Percentiles rank a stretch among this genome's conserved stretches.
phyloP scores from a whole-genome alignment of 2,888 invertebrate species.

The Sinotaia quadrata region DNA sequence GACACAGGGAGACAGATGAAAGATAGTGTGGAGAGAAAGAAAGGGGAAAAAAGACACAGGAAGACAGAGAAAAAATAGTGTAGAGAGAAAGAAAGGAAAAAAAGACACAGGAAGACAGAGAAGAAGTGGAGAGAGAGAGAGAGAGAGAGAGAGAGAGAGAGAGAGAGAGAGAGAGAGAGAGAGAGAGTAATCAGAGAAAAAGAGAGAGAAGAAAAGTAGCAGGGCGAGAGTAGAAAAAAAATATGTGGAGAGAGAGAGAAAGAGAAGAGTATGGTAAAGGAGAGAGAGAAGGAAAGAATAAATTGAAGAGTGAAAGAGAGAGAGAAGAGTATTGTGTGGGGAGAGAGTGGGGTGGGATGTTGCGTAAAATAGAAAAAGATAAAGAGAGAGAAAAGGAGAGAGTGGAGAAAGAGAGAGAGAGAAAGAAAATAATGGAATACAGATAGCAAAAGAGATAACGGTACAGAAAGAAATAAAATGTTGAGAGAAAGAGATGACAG shows the following conservation, averaged over 20 bases:
- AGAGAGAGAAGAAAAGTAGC: not conserved
- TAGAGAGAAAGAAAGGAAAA: not conserved
- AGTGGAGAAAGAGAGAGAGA: not conserved
- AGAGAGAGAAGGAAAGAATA: not conserved
- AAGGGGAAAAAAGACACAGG: not conserved
- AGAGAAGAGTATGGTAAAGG: slow-evolving; percentile 4
- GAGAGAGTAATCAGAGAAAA: slow-evolving; percentile 1
- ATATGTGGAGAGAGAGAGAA: slow-evolving; percentile 16
- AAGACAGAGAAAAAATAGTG: not conserved
- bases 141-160: slow-evolving; percentile 4
- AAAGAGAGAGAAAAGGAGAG: not conserved
- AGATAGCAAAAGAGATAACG: not conserved
- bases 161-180: slow-evolving; percentile 14
- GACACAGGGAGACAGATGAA: not conserved
- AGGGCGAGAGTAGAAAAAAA: not conserved
- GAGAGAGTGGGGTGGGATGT: not conserved
- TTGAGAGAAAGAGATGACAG: too few species aligned
- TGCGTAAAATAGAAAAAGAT: not conserved
- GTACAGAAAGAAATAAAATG: not conserved
- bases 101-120: not conserved
- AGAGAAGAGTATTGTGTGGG: not conserved
- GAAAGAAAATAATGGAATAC: not conserved
- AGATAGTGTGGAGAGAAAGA: not conserved
- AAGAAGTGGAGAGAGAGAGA: not conserved
- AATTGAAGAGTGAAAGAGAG: not conserved